Evolutionary conservation across 2,888 invertebrate genomes (phyloP).

Genomic region (Opisthograptis luteolata): DNA sequence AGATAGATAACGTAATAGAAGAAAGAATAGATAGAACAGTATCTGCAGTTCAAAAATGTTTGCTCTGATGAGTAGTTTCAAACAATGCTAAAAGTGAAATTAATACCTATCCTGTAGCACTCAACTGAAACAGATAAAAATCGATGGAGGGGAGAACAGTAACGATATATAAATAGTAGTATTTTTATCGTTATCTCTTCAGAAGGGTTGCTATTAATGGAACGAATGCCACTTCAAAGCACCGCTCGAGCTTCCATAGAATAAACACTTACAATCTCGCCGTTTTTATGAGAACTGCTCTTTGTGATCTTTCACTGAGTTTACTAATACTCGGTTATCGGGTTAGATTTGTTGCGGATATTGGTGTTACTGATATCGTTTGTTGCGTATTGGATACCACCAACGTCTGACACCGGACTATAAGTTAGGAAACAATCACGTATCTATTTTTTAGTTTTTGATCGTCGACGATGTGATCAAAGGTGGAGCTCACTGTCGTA

Average conservation of each 20-base stretch:
- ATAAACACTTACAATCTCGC: conserved; percentile 72
- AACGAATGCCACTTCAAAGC: conserved; percentile 79
- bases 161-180: conserved; percentile 32
- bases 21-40: no score
- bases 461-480: no score
- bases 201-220: conserved; percentile 74
- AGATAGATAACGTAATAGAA: no score
- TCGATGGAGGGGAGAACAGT: conserved; percentile 43
- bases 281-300: conserved; percentile 65
- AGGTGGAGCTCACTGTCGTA: no score
- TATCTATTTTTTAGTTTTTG: no score
- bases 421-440: no score
- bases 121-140: conserved; percentile 25
- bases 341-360: conserved; percentile 28
- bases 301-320: conserved; percentile 51
- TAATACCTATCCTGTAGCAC: not conserved
- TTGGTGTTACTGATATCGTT: conserved; percentile 26
- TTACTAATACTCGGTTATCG: conserved; percentile 24
- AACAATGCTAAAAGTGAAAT: not conserved
- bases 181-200: conserved; percentile 62
- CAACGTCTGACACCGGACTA: no score
- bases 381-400: no score
- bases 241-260: conserved; percentile 64
- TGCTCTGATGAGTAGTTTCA: no score
- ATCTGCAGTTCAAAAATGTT: no score